Base-by-base conservation (phyloP, 2,113 vertebrate genomes). In the Thymallus thymallus region DNA sequence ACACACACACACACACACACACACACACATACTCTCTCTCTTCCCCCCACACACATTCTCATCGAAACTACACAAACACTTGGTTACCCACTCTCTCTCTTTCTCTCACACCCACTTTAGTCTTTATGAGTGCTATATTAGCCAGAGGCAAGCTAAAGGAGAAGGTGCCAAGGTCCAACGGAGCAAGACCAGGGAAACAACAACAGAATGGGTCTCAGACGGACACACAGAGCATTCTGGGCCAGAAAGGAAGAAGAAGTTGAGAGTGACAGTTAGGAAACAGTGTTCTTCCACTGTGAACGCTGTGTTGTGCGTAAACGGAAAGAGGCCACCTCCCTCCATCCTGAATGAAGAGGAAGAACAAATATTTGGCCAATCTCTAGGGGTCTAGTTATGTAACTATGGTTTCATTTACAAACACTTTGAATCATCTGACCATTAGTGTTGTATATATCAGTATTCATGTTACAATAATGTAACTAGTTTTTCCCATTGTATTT, bases 181-280 rank as follows among this genome's bases (percentile, higher is more conserved):
- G 72, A 74, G 73, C 77, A 82, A 85, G 84, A 82, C 51, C 73
- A 77, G 69, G 71, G 81, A 86, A 88, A 90, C 87, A 91, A 91
- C 86, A 88, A 90, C 90, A 91, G 90, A 89, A 91, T 85, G 86
- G 56, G 69, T 83, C 73, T 75, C 66, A 62, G 76, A 80, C 86
- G 3, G 58, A 72, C 68, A 10, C 9, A 64, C 56, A 82, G 82
- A 90, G 90, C 83, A 85, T 85, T 90, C 61, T 83, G 74, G 78
- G 83, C 18, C 74, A 68, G 77, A 73, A 58, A 82, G 73, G 74
- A 73, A 55, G 80, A 77, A 80, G 66, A 74, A 60, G 9, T 69
- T 86, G 82, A 86, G 78, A 76, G 79, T 75, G 80, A 84, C 78
- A 83, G 74, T 45, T 67, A 73, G 85, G 79, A 86, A 85, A 61